phyloP scores from a whole-genome alignment of 2,113 vertebrate genomes.

The Gasterosteus aculeatus region DNA sequence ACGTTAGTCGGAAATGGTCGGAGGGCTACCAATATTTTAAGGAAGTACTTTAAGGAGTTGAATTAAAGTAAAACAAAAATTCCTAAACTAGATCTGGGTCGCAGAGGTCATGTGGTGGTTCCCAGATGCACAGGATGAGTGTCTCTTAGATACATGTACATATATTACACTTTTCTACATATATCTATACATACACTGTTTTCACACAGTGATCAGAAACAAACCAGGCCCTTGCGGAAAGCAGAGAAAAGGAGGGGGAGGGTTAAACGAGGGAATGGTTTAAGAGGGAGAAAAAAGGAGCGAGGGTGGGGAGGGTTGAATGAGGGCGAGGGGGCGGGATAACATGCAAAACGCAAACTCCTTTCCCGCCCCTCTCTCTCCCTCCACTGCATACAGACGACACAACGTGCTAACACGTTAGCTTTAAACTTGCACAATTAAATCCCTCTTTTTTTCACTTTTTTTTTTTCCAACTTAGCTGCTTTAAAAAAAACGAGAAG shows the following conservation, averaged over 20 bases:
- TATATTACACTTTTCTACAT: conserved; percentile 80
- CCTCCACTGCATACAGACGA: conserved; percentile 64
- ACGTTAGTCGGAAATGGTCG: conserved; percentile 1
- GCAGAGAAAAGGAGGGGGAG: conserved; percentile 50
- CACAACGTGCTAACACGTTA: conserved; percentile 45
- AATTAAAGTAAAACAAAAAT: conserved; percentile 14
- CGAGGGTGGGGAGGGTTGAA: conserved; percentile 15
- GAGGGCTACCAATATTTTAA: conserved; percentile 34
- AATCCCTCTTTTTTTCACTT: conserved; percentile 45
- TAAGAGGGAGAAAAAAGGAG: conserved; percentile 33
- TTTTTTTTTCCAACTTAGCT: conserved; percentile 52
- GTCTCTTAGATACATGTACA: conserved; percentile 80
- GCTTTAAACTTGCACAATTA: conserved; percentile 67
- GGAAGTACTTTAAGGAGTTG: conserved; percentile 31
- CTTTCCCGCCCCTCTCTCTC: conserved; percentile 38
- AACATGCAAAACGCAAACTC: conserved; percentile 68
- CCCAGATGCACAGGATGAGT: conserved; percentile 73
- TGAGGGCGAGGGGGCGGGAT: conserved; percentile 64
- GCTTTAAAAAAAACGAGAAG: conserved; percentile 41
- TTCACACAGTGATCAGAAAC: conserved; percentile 76
- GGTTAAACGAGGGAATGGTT: conserved; percentile 47
- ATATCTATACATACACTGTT: conserved; percentile 78
- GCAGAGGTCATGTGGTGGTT: conserved; percentile 43
- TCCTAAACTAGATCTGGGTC: conserved; percentile 39
- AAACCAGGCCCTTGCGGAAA: conserved; percentile 71